Evolutionary conservation across 2,113 vertebrate genomes (phyloP), one percentile per base, ranked within the genome.

Genomic region (Trichechus manatus): DNA sequence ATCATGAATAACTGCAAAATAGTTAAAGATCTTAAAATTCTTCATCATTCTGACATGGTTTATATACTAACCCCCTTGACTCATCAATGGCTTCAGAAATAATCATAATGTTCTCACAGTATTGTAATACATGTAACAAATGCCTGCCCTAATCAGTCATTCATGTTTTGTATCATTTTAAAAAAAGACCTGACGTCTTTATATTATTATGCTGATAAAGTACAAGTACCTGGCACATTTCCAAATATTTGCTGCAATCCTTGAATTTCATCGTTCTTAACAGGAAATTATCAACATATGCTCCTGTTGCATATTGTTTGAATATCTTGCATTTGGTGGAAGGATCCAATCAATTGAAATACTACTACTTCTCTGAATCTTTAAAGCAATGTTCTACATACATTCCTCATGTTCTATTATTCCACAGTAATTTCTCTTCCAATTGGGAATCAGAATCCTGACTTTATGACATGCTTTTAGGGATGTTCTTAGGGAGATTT

Each of bases 1-100:
- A 80, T 93, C 4, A 68, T 82, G 19, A 91, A 70, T 25, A 44
- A 59, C 1, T 75, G 14, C 9, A 94, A 87, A 96, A 89, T 75
- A 94, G 79, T 80, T 94, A 89, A 94, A 61, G 17, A 80, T 79
- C 77, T 89, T 94, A 88, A 96, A 70, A 86, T 64, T 70, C 15
- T 79, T 80, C 53, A 29, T 64, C 9, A 87, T 81, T 74, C 31
- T 95, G 31, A 88, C 77, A 82, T 64, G 63, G 19, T 77, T 94
- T 94, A 81, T 47, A 87, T 4, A 91, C 47, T 93, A 50, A n/a
- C 31, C 31, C 66, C n/a, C 31, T 70, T 70, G 42, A 93, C 56
- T 89, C 22, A 77, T 47, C 68, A 86, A 92, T 39, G 10, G 47
- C 53, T 91, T 89, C 56, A 92, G 68, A 96, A 96, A 78, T 9